These are phyloP conservation scores for Gerris lacustris DNA, from an alignment of 2,888 invertebrate species.

Conservation along the genomic window DNA sequence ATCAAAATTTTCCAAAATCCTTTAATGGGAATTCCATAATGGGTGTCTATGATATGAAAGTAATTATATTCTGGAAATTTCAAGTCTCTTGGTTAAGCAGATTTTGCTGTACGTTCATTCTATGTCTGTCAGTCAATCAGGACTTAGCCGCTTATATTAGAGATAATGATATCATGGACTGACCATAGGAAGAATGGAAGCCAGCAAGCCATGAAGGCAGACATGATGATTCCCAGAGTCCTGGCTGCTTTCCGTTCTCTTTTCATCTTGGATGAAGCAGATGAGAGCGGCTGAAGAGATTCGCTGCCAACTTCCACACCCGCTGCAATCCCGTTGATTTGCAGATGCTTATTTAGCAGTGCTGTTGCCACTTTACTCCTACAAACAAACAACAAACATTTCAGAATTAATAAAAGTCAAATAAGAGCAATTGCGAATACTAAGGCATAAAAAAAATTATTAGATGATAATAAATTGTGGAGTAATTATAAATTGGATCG, in stretches of 20 bases:
- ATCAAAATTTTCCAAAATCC: no score
- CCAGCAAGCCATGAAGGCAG: slow-evolving; percentile 89
- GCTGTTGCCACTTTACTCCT: slow-evolving; percentile 82
- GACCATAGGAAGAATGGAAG: slow-evolving; percentile 90
- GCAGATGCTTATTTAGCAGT: slow-evolving; percentile 73
- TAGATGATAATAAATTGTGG: no score
- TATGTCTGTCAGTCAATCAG: no score
- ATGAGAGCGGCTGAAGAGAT: slow-evolving; percentile 51
- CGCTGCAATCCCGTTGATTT: slow-evolving; percentile 72
- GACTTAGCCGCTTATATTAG: no score
- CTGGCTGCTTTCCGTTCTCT: slow-evolving; percentile 81
- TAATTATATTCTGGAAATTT: no score
- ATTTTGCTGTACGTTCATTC: no score
- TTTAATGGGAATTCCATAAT: no score
- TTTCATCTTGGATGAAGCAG: slow-evolving; percentile 70
- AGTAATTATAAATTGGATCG: no score
- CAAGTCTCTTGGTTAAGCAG: no score
- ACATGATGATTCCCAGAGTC: slow-evolving; percentile 92
- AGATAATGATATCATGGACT: slow-evolving; percentile 23
- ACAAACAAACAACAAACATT: slow-evolving; percentile 31
- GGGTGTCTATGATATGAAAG: no score
- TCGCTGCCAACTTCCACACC: slow-evolving; percentile 28
- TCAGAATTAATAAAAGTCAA: neutral
- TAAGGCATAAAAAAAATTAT: no score
- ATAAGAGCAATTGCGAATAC: no score